Conservation (phyloP, 2,797 vertebrate species). For the Phyllotis vaccarum region DNA sequence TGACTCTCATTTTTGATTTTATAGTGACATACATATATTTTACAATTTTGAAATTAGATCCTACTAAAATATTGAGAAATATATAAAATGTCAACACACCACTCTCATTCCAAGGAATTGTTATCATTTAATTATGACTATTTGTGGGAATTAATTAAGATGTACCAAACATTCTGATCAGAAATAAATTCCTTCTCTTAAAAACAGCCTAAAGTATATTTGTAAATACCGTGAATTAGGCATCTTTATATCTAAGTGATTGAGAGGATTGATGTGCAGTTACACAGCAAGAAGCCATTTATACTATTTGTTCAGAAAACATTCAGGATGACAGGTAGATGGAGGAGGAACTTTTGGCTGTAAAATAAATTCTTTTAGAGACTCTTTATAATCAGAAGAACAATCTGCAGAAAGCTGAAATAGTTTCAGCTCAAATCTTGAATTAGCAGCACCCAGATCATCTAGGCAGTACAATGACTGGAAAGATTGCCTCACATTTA, state of each 20-base stretch:
- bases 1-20: conserved; percentile 59
- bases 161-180: conserved; percentile 18
- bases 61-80: conserved; percentile 46
- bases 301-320: conserved; percentile 40
- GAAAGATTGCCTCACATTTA: neutral
- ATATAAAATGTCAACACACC: conserved; percentile 24
- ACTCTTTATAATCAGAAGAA: conserved; percentile 36
- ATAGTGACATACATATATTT: neutral
- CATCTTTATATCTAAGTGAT: neutral
- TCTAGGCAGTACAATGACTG: neutral
- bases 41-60: conserved; percentile 40
- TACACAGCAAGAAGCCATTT: neutral
- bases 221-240: conserved; percentile 39
- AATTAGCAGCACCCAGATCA: neutral
- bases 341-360: neutral
- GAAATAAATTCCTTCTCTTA: conserved; percentile 15
- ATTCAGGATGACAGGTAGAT: conserved; percentile 11
- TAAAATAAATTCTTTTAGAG: conserved; percentile 34
- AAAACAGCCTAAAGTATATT: conserved; percentile 7
- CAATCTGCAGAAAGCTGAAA: conserved; percentile 37
- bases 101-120: neutral
- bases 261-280: neutral
- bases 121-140: neutral
- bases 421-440: conserved; percentile 19
- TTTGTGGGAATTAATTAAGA: neutral